Evolutionary conservation across 2,797 vertebrate species (phyloP).

Genomic region (Lepus oiostolus): DNA sequence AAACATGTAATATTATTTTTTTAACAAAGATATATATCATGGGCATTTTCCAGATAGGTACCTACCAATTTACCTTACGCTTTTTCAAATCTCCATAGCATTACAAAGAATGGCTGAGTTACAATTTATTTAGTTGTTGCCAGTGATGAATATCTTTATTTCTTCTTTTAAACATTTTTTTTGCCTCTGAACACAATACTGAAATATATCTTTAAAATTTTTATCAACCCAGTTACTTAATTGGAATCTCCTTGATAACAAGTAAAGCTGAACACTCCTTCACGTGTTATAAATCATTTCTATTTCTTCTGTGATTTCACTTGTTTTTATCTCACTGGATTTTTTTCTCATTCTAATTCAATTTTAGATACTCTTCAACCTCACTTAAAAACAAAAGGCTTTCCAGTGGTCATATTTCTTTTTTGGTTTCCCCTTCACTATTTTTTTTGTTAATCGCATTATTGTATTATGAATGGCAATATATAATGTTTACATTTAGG

Average conservation of each 20-base stretch:
- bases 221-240: conserved; percentile 16
- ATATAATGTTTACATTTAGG: conserved; percentile 15
- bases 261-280: background rate
- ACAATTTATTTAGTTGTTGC: conserved; percentile 25
- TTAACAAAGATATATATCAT: background rate
- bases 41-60: background rate
- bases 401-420: background rate
- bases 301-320: background rate
- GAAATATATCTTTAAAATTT: background rate
- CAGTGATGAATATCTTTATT: background rate
- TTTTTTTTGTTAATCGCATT: background rate
- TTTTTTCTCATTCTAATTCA: conserved; percentile 45
- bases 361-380: background rate
- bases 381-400: background rate
- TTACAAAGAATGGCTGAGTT: background rate
- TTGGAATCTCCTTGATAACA: background rate
- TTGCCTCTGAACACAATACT: conserved; percentile 37
- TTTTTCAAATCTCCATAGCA: background rate
- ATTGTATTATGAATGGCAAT: background rate
- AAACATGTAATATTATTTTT: conserved; percentile 7
- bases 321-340: background rate
- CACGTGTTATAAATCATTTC: background rate
- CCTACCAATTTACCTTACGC: background rate
- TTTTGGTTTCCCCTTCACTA: background rate
- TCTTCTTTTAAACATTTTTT: background rate